A percentile compares a stretch with the other conserved stretches of the same genome.
These are phyloP conservation scores for Tigriopus californicus DNA, from an alignment of 2,888 invertebrate genomes.

Conservation along the genomic window DNA sequence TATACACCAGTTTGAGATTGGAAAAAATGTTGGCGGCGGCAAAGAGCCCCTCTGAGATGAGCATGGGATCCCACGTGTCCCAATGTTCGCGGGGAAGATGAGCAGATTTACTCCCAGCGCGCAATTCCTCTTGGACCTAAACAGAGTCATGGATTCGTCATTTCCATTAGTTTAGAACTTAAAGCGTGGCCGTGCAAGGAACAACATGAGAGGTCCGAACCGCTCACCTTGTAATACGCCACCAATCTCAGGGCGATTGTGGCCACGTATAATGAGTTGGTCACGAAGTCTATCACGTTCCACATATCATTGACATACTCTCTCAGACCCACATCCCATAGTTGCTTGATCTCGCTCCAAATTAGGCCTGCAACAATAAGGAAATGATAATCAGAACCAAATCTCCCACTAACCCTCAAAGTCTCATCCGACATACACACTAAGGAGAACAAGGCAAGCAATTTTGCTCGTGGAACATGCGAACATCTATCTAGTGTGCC, in stretches of 20 bases:
- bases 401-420: conserved; percentile 15
- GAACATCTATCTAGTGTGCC: background rate
- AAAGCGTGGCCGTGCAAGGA: background rate
- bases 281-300: conserved; percentile 98
- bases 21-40: conserved; percentile 89
- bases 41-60: conserved; percentile 85
- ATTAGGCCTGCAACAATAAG: conserved; percentile 49
- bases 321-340: conserved; percentile 91
- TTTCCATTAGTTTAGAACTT: background rate
- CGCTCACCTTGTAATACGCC: conserved; percentile 72
- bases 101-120: conserved; percentile 25
- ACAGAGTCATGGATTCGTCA: background rate
- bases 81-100: conserved; percentile 67
- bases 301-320: conserved; percentile 98
- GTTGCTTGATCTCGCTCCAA: conserved; percentile 96
- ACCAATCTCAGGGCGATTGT: conserved; percentile 85
- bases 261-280: conserved; percentile 91
- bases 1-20: conserved; percentile 41
- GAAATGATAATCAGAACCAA: background rate
- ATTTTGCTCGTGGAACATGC: background rate
- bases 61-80: conserved; percentile 97
- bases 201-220: background rate
- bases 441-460: background rate
- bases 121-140: conserved; percentile 53
- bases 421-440: conserved; percentile 18